phyloP scores from a whole-genome alignment of 2,797 vertebrate genomes.

The Melanotaenia pygmaea region DNA sequence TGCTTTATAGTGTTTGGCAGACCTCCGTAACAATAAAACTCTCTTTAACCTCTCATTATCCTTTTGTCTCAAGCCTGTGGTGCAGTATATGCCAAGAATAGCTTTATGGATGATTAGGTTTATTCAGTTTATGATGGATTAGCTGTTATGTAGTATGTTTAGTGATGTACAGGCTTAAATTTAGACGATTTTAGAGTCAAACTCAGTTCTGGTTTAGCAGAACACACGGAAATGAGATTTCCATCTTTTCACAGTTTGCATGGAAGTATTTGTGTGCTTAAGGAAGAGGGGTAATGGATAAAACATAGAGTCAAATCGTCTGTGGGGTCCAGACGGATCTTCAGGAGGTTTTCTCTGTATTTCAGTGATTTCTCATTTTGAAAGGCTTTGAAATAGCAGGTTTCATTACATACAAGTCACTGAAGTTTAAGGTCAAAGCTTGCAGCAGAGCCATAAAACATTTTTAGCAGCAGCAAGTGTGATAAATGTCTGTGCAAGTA shows the following conservation, averaged over 20 bases:
- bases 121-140: slow-evolving; percentile 58
- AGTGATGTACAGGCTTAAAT: slow-evolving; percentile 29
- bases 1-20: slow-evolving; percentile 1
- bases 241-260: slow-evolving; percentile 30
- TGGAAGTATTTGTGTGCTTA: slow-evolving; percentile 15
- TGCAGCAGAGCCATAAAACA: slow-evolving; percentile 49
- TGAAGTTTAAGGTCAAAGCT: slow-evolving; percentile 52
- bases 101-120: slow-evolving; percentile 53
- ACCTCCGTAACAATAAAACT: slow-evolving; percentile 56
- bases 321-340: slow-evolving; percentile 33
- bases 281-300: slow-evolving; percentile 32
- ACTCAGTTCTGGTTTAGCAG: slow-evolving; percentile 30
- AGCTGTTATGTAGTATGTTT: slow-evolving; percentile 52
- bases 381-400: slow-evolving; percentile 19
- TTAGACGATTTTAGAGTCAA: slow-evolving; percentile 43
- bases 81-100: slow-evolving; percentile 43
- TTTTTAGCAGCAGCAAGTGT: slow-evolving; percentile 50
- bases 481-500: slow-evolving; percentile 39
- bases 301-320: slow-evolving; percentile 35
- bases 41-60: slow-evolving; percentile 49
- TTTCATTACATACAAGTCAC: slow-evolving; percentile 28
- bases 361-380: slow-evolving; percentile 10
- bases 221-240: slow-evolving; percentile 44
- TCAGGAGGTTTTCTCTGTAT: neutral
- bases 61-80: slow-evolving; percentile 41